Base-by-base conservation (phyloP, 2,113 vertebrate species). In the Toxotes jaculatrix region DNA sequence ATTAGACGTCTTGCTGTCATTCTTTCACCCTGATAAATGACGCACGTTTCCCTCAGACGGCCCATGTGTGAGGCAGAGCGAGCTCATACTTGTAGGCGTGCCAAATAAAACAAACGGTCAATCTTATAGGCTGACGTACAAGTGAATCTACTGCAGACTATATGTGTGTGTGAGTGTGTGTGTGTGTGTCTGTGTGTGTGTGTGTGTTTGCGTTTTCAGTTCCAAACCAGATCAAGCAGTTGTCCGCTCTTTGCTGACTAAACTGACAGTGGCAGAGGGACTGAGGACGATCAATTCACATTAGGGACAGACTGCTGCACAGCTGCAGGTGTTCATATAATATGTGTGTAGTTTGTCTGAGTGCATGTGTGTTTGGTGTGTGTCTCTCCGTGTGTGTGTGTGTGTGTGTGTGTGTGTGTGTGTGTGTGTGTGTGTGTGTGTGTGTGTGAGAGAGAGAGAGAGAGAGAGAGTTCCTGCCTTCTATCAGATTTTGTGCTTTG, bases 1-100 rank as follows among this genome's bases (percentile, higher is more conserved):
- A 87, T 89, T 86, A 85, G 89, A 88, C 75, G 65, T 83, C 83
- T 82, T 5, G 84, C 87, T 84, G 86, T 90, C 89, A 88, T 67
- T 90, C 82, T 65, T 61, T 85, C 87, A 85, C 76, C 61, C 74
- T 91, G 87, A 93, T 90, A 90, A 87, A 92, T 87, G 88, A 77
- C 90, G 69, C 17, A 32, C 36, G 62, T 80, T 90, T 77, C 60
- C 73, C 84, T 68, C 40, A 9, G 60, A 64, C 72, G 66, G 68
- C 59, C 19, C 16, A 74, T 55, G 76, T 68, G 89, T 61, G 84
- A 90, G 79, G 76, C 53, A 79, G 51, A 42, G 65, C 40, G 72
- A 60, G 69, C 69, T 82, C 75, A 67, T 12, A 55, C 61, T 83
- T 55, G 36, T 51, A 61, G 79, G 67, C 49, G 17, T 61, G 78